These are phyloP conservation scores for Sebastes taczanowskii DNA, from an alignment of 2,797 vertebrate species.

Conservation along the genomic window DNA sequence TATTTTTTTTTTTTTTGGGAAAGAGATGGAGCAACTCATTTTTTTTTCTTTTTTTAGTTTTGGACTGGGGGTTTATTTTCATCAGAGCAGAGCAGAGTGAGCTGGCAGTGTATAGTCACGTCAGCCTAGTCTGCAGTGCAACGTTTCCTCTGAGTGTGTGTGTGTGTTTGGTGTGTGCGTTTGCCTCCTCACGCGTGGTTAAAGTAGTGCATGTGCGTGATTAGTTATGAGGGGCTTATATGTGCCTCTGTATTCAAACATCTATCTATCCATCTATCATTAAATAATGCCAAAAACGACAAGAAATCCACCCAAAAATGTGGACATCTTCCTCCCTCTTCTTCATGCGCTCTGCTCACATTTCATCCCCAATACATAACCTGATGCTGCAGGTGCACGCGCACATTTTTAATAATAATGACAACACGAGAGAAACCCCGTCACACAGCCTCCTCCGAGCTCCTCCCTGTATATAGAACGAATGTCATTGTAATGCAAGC, in stretches of 20 bases:
- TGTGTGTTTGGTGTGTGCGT: conserved; percentile 12
- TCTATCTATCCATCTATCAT: conserved; percentile 23
- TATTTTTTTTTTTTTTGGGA: background rate
- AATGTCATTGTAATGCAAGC: conserved; percentile 36
- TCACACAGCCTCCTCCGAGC: background rate
- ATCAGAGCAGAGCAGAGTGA: conserved; percentile 53
- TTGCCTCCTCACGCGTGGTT: conserved; percentile 58
- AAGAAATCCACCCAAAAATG: background rate
- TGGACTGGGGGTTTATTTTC: conserved; percentile 57
- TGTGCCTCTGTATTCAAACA: conserved; percentile 4
- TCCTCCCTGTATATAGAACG: background rate
- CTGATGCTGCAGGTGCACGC: conserved; percentile 59
- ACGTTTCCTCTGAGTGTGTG: conserved; percentile 58
- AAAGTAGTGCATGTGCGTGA: conserved; percentile 68
- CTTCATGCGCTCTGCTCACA: background rate
- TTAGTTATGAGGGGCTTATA: conserved; percentile 55
- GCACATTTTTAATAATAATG: conserved; percentile 6
- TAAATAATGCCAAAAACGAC: background rate
- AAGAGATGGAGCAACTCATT: conserved; percentile 23
- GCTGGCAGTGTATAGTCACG: conserved; percentile 71
- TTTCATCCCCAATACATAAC: conserved; percentile 14
- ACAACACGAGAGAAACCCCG: background rate
- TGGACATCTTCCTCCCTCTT: background rate
- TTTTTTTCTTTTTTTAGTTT: conserved; percentile 42
- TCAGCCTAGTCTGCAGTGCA: conserved; percentile 79